These are phyloP conservation scores for Corapipo altera DNA, from an alignment of 2,113 vertebrate genomes.

Conservation along the genomic window DNA sequence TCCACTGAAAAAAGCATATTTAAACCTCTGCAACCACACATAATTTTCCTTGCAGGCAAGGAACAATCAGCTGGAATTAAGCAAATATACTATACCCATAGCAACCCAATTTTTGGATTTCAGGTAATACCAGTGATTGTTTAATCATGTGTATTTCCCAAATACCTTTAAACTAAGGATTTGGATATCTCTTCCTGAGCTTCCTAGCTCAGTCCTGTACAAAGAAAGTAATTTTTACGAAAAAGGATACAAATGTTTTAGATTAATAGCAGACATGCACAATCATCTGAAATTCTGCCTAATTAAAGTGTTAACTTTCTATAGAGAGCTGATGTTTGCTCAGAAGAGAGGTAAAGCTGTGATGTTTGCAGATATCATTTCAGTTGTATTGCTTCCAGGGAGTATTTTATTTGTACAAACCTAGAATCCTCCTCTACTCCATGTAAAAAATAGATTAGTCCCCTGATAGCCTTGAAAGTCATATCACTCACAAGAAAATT, in stretches of 20 bases:
- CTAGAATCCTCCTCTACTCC: slow-evolving; percentile 59
- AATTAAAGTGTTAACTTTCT: slow-evolving; percentile 70
- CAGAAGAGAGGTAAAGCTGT: slow-evolving; percentile 52
- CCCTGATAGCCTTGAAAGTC: slow-evolving; percentile 69
- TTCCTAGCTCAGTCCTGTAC: neutral
- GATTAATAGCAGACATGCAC: slow-evolving; percentile 20
- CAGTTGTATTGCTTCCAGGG: slow-evolving; percentile 47
- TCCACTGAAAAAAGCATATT: slow-evolving; percentile 36
- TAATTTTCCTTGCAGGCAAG: slow-evolving; percentile 64
- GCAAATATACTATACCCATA: slow-evolving; percentile 33
- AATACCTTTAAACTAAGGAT: slow-evolving; percentile 60
- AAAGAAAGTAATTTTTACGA: neutral
- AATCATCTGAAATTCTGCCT: slow-evolving; percentile 48
- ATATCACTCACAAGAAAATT: slow-evolving; percentile 69
- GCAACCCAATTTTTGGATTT: slow-evolving; percentile 45
- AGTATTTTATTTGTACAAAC: slow-evolving; percentile 72
- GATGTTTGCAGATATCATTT: slow-evolving; percentile 56
- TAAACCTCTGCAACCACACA: slow-evolving; percentile 38
- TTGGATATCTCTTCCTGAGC: slow-evolving; percentile 40
- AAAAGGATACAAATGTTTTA: slow-evolving; percentile 21
- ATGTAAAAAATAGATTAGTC: slow-evolving; percentile 73
- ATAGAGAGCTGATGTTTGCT: slow-evolving; percentile 56
- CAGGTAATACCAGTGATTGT: slow-evolving; percentile 56
- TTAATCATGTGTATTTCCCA: slow-evolving; percentile 57
- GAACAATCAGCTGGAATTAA: slow-evolving; percentile 62